These are phyloP conservation scores for Cartodere bifasciata DNA, from an alignment of 2,888 invertebrate genomes.

Conservation along the genomic window DNA sequence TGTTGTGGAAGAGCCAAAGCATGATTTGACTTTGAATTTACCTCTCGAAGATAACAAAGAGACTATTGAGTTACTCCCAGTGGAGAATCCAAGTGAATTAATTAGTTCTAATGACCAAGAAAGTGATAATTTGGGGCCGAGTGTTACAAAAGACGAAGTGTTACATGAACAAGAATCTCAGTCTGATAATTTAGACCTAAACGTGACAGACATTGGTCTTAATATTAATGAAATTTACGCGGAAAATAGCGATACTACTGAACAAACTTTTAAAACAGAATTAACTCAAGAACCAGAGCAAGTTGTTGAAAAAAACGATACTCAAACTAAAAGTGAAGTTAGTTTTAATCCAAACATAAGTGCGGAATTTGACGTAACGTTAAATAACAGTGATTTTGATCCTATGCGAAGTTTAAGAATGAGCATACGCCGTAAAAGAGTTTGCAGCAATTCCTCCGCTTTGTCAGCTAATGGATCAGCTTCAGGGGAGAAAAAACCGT, in stretches of 20 bases:
- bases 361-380: constrained; percentile 6
- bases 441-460: constrained; percentile 32
- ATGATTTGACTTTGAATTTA: constrained; percentile 34
- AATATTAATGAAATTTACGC: too few relatives aligned
- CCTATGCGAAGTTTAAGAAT: constrained; percentile 32
- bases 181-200: neutral
- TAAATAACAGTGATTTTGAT: constrained; percentile 25
- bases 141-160: too few relatives aligned
- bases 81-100: too few relatives aligned
- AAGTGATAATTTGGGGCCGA: constrained; percentile 11
- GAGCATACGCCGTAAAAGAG: constrained; percentile 32
- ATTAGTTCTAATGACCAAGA: constrained; percentile 13
- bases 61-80: constrained; percentile 16
- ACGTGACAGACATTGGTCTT: neutral
- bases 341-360: neutral
- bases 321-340: too few relatives aligned
- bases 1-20: constrained; percentile 11
- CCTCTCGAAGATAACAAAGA: constrained; percentile 26
- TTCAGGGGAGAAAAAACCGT: constrained; percentile 26
- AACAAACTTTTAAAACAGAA: too few relatives aligned
- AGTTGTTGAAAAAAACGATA: too few relatives aligned
- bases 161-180: too few relatives aligned
- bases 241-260: too few relatives aligned
- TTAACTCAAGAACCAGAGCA: too few relatives aligned
- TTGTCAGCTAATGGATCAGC: constrained; percentile 30